Percentiles rank a stretch among this genome's conserved stretches.
phyloP scores from a whole-genome alignment of 1,140 invertebrate genomes.

The Lysiphlebus fabarum region DNA sequence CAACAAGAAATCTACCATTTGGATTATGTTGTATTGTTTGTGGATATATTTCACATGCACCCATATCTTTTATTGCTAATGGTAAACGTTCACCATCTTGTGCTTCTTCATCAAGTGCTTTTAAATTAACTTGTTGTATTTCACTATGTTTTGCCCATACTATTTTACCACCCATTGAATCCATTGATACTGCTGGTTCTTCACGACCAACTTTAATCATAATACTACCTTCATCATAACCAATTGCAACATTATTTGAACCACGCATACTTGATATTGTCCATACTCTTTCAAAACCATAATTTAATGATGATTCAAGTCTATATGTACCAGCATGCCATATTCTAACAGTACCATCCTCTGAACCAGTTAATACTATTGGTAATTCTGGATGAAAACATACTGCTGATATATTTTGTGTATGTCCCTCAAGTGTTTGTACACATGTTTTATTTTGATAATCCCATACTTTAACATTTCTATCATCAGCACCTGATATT shows the following conservation, averaged over 20 bases:
- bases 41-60: slow-evolving; percentile 98
- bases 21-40: slow-evolving; percentile 98
- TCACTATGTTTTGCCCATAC: slow-evolving; percentile 98
- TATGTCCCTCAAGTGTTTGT: slow-evolving; percentile 95
- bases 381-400: slow-evolving; percentile 97
- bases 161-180: slow-evolving; percentile 95
- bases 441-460: slow-evolving; percentile 99
- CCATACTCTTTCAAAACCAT: slow-evolving; percentile 98
- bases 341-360: slow-evolving; percentile 90
- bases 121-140: slow-evolving; percentile 96
- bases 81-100: slow-evolving; percentile 68
- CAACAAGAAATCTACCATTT: slow-evolving; percentile 97
- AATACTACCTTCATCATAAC: slow-evolving; percentile 98
- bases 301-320: slow-evolving; percentile 94
- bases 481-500: slow-evolving; percentile 98
- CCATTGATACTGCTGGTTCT: slow-evolving; percentile 99
- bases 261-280: slow-evolving; percentile 92
- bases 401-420: slow-evolving; percentile 90
- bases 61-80: slow-evolving; percentile 96
- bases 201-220: slow-evolving; percentile 96
- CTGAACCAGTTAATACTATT: slow-evolving; percentile 94
- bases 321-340: slow-evolving; percentile 99
- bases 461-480: slow-evolving; percentile 98
- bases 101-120: slow-evolving; percentile 72
- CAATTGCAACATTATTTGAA: slow-evolving; percentile 95